Percentiles rank a stretch among this genome's conserved stretches.
Evolutionary conservation across 2,113 vertebrate species (phyloP).

Genomic region (Podarcis muralis): DNA sequence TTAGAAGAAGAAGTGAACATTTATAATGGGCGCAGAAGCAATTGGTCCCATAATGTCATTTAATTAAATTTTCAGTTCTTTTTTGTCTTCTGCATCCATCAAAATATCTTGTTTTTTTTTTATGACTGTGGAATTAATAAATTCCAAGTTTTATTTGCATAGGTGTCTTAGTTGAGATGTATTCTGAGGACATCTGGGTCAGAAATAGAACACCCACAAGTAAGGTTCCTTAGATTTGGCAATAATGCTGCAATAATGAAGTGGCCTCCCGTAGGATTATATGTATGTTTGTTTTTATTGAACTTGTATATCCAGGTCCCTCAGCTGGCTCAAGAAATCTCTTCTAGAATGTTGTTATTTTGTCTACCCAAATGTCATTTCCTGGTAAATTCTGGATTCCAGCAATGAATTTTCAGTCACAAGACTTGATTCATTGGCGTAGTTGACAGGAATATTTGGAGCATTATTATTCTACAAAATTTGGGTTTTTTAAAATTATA

Average conservation of each 20-base stretch:
- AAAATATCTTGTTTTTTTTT: not conserved
- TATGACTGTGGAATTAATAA: not conserved
- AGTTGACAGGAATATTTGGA: not conserved
- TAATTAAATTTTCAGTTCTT: not conserved
- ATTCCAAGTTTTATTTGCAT: not conserved
- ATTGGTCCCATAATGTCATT: not conserved
- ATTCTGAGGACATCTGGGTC: not conserved
- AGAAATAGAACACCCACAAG: not conserved
- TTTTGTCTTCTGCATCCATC: not conserved
- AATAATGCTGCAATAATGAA: not conserved
- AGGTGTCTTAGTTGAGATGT: not conserved
- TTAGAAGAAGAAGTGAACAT: not conserved
- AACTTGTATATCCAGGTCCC: not conserved
- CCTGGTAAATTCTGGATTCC: not conserved
- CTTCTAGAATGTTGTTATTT: constrained; percentile 17
- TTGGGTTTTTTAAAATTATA: not conserved
- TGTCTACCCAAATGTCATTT: not conserved
- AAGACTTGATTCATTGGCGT: not conserved
- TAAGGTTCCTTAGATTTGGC: not conserved
- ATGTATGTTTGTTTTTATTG: constrained; percentile 20
- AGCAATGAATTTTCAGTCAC: not conserved
- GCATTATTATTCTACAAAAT: not conserved
- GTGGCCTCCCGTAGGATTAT: constrained; percentile 6
- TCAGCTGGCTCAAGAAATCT: constrained; percentile 42
- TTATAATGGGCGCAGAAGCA: not conserved